Evolutionary conservation across 2,113 vertebrate species (phyloP).

Genomic region (Scomber colias): DNA sequence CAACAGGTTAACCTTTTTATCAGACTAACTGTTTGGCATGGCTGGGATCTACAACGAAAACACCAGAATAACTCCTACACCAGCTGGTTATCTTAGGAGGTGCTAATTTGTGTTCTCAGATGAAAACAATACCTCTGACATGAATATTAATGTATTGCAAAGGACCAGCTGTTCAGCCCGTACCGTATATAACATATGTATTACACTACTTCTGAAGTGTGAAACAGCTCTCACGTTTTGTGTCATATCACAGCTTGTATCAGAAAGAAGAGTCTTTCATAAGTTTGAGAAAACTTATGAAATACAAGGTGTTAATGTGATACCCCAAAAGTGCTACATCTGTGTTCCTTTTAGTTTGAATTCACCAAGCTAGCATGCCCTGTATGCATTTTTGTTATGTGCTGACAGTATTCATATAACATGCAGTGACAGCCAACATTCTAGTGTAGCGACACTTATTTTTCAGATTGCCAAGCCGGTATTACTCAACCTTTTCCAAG

Average conservation of each 20-base stretch:
- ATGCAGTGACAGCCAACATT: not conserved
- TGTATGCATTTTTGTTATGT: not conserved
- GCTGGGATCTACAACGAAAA: not conserved
- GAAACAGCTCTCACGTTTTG: not conserved
- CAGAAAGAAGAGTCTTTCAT: no score
- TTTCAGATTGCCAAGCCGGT: no score
- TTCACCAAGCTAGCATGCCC: not conserved
- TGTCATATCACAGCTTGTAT: no score
- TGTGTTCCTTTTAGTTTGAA: not conserved
- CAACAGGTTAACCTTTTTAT: no score
- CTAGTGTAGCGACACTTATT: no score
- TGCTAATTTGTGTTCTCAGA: conserved; percentile 35
- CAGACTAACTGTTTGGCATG: no score
- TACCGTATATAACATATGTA: no score
- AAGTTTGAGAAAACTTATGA: no score
- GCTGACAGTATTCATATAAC: not conserved
- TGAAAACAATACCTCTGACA: conserved; percentile 26
- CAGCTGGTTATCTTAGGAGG: not conserved
- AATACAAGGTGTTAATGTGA: not conserved
- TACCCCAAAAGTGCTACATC: not conserved
- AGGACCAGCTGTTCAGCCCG: not conserved
- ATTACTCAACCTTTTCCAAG: not conserved
- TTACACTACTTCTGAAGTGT: no score
- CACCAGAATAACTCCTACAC: conserved; percentile 8
- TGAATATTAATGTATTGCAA: conserved; percentile 13